Base-by-base conservation (phyloP, 1,140 invertebrate genomes). In the Ganaspis sp. region DNA sequence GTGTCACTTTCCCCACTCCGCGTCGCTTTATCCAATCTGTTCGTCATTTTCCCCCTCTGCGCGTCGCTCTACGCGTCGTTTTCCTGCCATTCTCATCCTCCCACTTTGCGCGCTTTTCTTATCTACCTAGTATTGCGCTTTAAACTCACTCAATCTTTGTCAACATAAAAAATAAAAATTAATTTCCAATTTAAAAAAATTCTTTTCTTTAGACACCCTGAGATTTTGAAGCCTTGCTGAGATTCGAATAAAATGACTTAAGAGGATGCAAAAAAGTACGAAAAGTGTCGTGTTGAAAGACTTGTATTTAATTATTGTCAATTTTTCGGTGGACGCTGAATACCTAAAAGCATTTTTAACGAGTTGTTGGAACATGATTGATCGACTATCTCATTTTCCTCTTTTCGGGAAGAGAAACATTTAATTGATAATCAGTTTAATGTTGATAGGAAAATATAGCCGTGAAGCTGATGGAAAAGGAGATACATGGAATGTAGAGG, bases 401-500 rank as follows among this genome's bases (percentile, higher is more conserved):
- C 11, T 58, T 58, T 23, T 58, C 45, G n/a, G 54, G 11, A 64
- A 64, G 12, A 64, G 11, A 64, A 64, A 64, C 21, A 15, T 64
- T 64, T n/a, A 64, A 4, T 11, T 29, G 58, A 29, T 29, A 26
- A 64, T n/a, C 21, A 29, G 21, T 26, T n/a, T 49, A 49, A 4
- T 45, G 12, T 45, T 58, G 21, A 26, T 64, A 49, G 45, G 45
- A 49, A 34, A 64, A 64, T 29, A 64, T 64, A 26, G 17, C 21
- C 21, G 19, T 58, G 53, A 40, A 29, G 70, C 69, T 69, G 12
- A 70, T 38, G 74, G 76, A 73, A 53, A 15, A 73, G 78, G 70
- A 71, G 29, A 38, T 23, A 73, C 15, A 64, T 64, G 15, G 23
- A 72, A 82, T 79, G 81, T 74, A 76, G 77, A 54, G 70, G 74